Evolutionary conservation across 1,140 invertebrate genomes (phyloP).

Genomic region (Pseudomyrmex flavicornis): DNA sequence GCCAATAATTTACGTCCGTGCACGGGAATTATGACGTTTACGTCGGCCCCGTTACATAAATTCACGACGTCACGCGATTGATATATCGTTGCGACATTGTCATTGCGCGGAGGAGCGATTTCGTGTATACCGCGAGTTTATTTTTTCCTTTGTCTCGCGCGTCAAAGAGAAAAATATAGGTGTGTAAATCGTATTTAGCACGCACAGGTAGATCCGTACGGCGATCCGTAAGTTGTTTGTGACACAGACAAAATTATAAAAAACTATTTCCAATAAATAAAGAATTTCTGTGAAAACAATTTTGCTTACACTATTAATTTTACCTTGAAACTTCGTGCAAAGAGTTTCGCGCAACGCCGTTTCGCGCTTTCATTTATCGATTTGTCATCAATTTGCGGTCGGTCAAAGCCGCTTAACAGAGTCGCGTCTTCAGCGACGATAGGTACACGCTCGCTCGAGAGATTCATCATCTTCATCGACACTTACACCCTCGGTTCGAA

Average conservation of each 20-base stretch:
- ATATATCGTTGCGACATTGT: slow-evolving; percentile 14
- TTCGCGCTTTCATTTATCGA: not conserved
- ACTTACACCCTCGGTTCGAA: slow-evolving; percentile 14
- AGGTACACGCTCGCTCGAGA: not conserved
- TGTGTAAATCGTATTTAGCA: not conserved
- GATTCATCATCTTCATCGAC: slow-evolving; percentile 48
- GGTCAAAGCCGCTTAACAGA: slow-evolving; percentile 4
- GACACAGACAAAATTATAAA: too few relatives aligned
- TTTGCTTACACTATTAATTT: not conserved
- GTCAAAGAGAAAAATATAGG: not conserved
- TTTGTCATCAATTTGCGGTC: slow-evolving; percentile 28
- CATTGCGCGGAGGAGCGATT: slow-evolving; percentile 6
- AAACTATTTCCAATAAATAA: too few relatives aligned
- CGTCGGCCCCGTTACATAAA: slow-evolving; percentile 23
- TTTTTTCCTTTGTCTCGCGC: too few relatives aligned
- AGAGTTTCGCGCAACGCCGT: not conserved
- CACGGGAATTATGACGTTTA: slow-evolving; percentile 49
- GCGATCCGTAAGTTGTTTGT: too few relatives aligned
- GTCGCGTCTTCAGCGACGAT: not conserved
- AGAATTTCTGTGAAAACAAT: not conserved
- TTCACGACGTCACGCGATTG: slow-evolving; percentile 41
- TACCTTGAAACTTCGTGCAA: not conserved
- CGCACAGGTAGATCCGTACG: too few relatives aligned
- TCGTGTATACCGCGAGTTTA: not conserved
- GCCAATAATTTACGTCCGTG: slow-evolving; percentile 16